Conservation (phyloP, 1,140 invertebrate species). For the Microplitis mediator region DNA sequence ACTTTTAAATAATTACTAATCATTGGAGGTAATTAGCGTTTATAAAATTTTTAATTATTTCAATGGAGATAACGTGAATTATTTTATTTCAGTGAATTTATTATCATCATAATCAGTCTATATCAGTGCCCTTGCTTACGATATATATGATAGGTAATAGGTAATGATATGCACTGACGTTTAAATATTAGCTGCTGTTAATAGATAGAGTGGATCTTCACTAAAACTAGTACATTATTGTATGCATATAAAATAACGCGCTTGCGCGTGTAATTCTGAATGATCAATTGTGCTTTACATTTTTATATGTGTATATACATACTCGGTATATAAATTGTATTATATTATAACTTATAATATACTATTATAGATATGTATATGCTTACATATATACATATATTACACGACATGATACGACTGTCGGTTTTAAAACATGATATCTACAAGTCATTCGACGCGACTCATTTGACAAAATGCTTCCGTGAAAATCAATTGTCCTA, state of each 20-base stretch:
- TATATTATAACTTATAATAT: background rate
- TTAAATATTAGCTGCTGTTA: too few relatives aligned
- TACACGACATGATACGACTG: background rate
- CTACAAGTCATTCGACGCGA: background rate
- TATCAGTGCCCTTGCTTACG: background rate
- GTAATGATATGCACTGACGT: too few relatives aligned
- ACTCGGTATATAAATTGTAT: constrained; percentile 12
- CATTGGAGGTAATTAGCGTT: too few relatives aligned
- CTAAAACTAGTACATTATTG: too few relatives aligned
- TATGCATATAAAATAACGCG: constrained; percentile 2
- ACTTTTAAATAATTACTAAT: too few relatives aligned
- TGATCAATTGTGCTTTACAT: constrained; percentile 15
- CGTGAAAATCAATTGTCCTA: background rate
- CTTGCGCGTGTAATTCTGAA: background rate
- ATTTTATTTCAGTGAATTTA: too few relatives aligned
- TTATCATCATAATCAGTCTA: too few relatives aligned
- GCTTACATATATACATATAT: too few relatives aligned
- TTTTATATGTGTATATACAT: background rate
- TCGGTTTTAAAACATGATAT: background rate
- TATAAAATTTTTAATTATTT: too few relatives aligned
- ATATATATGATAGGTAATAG: too few relatives aligned
- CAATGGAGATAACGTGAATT: too few relatives aligned
- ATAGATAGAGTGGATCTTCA: background rate
- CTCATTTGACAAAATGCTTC: background rate
- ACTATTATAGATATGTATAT: too few relatives aligned